Evolutionary conservation across 2,797 vertebrate species (phyloP).

Genomic region (Darevskia mixta): DNA sequence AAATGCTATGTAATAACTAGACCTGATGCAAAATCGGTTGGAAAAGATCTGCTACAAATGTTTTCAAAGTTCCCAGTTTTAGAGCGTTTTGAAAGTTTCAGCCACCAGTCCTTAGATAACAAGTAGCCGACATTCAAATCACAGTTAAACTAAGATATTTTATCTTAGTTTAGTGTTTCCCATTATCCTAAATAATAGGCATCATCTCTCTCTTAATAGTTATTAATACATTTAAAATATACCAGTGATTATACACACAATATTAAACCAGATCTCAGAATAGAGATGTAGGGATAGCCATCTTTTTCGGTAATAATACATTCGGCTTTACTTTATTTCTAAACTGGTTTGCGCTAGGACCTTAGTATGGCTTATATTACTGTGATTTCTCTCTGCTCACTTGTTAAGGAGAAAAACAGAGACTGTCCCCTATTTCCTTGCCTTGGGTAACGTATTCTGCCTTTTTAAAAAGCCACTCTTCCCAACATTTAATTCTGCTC

Average conservation of each 20-base stretch:
- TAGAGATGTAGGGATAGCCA: too few species aligned
- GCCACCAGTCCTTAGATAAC: not conserved
- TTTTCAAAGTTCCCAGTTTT: slow-evolving; percentile 1
- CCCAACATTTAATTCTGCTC: not conserved
- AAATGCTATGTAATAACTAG: not conserved
- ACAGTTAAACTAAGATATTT: not conserved
- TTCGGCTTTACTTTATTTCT: not conserved
- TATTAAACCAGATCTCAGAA: too few species aligned
- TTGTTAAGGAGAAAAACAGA: not conserved
- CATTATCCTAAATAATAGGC: not conserved
- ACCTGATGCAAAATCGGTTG: not conserved
- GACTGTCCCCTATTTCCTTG: not conserved
- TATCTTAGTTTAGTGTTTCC: too few species aligned
- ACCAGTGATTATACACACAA: too few species aligned
- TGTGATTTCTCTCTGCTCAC: not conserved
- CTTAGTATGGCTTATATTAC: not conserved
- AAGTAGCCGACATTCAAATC: not conserved
- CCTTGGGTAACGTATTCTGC: not conserved
- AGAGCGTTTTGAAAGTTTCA: not conserved
- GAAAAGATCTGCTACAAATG: not conserved
- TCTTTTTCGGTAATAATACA: too few species aligned
- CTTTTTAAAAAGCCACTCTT: not conserved
- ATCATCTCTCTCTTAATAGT: not conserved
- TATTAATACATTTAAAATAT: not conserved
- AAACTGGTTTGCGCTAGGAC: not conserved